A percentile compares a stretch with the other conserved stretches of the same genome.
These are phyloP conservation scores for Hippocampus comes DNA, from an alignment of 2,113 vertebrate genomes.

Conservation along the genomic window DNA sequence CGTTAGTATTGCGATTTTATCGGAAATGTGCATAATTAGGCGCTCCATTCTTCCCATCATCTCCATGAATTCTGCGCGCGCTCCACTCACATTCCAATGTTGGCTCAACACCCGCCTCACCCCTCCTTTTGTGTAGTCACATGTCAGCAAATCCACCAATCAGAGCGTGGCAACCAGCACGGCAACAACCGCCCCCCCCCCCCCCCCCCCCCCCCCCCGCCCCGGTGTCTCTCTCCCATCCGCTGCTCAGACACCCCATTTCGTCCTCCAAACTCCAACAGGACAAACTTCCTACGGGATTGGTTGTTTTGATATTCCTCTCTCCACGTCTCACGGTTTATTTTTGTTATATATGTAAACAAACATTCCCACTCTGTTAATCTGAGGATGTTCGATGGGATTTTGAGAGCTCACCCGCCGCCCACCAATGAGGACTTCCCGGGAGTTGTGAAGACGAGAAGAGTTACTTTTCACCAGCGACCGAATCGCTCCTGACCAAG, in stretches of 20 bases:
- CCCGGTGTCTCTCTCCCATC: conserved; percentile 20
- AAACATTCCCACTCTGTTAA: conserved; percentile 3
- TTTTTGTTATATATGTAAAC: not conserved
- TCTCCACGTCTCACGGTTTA: not conserved
- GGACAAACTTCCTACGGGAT: conserved; percentile 19
- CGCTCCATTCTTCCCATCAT: conserved; percentile 36
- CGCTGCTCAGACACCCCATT: conserved; percentile 17
- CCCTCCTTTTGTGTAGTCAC: conserved; percentile 37
- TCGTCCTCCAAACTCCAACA: conserved; percentile 33
- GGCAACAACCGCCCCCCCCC: not conserved
- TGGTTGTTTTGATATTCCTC: not conserved
- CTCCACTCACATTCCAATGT: conserved; percentile 56
- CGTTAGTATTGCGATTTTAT: not conserved
- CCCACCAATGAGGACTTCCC: not conserved
- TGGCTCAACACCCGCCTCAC: conserved; percentile 46
- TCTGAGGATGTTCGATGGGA: not conserved
- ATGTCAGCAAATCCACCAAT: conserved; percentile 54
- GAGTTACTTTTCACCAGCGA: conserved; percentile 46
- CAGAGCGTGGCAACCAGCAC: conserved; percentile 17
- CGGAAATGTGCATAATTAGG: not conserved
- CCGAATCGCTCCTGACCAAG: not conserved
- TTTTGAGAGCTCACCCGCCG: not conserved
- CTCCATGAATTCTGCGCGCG: conserved; percentile 51
- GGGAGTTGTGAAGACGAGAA: conserved; percentile 23
- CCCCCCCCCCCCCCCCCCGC: not conserved